Evolutionary conservation across 1,140 invertebrate species (phyloP), one percentile per base, ranked within the genome.

Genomic region (Pogonognathellus flavescens): DNA sequence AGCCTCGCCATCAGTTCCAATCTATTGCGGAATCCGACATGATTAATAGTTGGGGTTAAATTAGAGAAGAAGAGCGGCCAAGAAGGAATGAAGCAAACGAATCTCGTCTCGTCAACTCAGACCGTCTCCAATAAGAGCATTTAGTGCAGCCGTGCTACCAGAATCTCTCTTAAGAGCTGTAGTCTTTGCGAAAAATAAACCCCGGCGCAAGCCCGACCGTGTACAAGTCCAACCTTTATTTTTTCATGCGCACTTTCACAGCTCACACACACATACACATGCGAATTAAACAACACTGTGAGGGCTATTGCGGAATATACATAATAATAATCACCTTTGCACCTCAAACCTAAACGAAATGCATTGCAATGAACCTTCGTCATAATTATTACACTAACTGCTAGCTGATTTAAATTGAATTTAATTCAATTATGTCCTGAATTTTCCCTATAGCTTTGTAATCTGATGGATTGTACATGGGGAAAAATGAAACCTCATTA

Each of bases 161-260:
- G 31, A 76, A 31, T 31, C 25, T 76, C 41, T 76, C 41, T 41
- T 31, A 76, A 31, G 49, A 76, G 22, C 14, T 49, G 10, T 49
- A 76, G 70, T 76, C 70, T 76, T 76, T 50, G 41, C 70, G 31
- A 76, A 76, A 70, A 76, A 76, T 76, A 76, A 76, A 76, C 14
- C 70, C 31, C 70, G 70, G 70, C 70, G 70, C 70, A 76, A 76
- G 70, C n/a, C 25, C 70, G 14, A 50, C 70, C 31, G 31, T 18
- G 41, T 49, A 25, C 70, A 49, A 76, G 70, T 76, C 70, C 70
- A 76, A 76, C 70, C 70, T 76, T 76, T 76, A 31, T 76, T n/a
- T n/a, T 76, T 76, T 76, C 70, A 76, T 76, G 70, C 70, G 70
- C 70, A 76, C 70, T 76, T 76, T 76, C 70, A 49, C 70, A 76